Percentiles rank a stretch among this genome's conserved stretches.
phyloP scores from a whole-genome alignment of 2,888 invertebrate species.

The Tinea trinotella region DNA sequence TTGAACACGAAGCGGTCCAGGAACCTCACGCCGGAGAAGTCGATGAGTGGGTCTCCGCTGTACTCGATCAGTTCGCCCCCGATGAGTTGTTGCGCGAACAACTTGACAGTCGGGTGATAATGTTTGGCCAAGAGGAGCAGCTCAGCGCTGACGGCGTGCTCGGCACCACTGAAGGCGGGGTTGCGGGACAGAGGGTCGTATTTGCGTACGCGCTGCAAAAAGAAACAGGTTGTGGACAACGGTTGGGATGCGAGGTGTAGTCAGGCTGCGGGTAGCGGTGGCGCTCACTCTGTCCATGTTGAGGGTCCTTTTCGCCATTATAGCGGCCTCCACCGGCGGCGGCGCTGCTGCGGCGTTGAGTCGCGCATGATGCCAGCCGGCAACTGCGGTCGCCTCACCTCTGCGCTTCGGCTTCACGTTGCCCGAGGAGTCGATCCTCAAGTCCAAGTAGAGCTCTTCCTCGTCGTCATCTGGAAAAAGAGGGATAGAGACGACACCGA shows the following conservation, averaged over 20 bases:
- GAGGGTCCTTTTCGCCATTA: slow-evolving; percentile 51
- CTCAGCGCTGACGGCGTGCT: slow-evolving; percentile 80
- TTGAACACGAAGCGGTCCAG: slow-evolving; percentile 96
- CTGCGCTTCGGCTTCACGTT: slow-evolving; percentile 51
- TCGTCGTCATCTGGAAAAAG: slow-evolving; percentile 46
- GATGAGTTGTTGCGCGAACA: slow-evolving; percentile 85
- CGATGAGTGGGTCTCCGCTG: slow-evolving; percentile 93
- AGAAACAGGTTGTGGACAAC: slow-evolving; percentile 2
- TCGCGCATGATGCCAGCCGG: slow-evolving; percentile 54
- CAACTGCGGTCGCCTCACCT: slow-evolving; percentile 24
- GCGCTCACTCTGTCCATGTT: slow-evolving; percentile 48
- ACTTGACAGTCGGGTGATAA: slow-evolving; percentile 92
- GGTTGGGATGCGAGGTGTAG: background rate
- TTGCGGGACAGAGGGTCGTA: slow-evolving; percentile 85
- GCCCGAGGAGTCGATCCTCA: slow-evolving; percentile 55
- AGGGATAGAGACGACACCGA: too few species aligned
- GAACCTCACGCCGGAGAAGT: slow-evolving; percentile 92
- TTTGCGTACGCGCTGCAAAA: slow-evolving; percentile 43
- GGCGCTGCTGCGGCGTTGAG: slow-evolving; percentile 29
- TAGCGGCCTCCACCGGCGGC: slow-evolving; percentile 37
- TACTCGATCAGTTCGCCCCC: slow-evolving; percentile 83
- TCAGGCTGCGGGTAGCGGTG: background rate
- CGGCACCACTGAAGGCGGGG: slow-evolving; percentile 88
- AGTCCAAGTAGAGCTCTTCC: slow-evolving; percentile 56
- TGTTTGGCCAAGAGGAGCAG: slow-evolving; percentile 80